Base-by-base conservation (phyloP, 2,797 vertebrate species). In the Rhabdomys pumilio region DNA sequence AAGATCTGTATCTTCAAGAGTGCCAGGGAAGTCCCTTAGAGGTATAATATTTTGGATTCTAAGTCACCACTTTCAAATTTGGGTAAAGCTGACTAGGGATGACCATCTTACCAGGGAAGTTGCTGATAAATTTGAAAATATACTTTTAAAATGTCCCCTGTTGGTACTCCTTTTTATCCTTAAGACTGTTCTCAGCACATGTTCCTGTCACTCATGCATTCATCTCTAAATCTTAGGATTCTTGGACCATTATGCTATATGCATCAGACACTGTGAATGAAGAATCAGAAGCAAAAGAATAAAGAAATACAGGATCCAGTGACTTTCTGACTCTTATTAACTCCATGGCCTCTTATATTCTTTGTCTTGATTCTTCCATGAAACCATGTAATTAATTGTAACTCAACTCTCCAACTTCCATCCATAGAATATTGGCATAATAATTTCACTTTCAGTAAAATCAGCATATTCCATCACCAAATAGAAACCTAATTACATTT, bases 401-500 rank as follows among this genome's bases (percentile, higher is more conserved):
- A 89, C 79, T 89, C 69, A 89, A 65, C 67, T 79, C 29, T 95
- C n/a, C 63, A 89, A 89, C 14, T 29, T 91, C 63, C 83, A 53
- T 47, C 86, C 50, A 75, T 84, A 84, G 89, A 72, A 86, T 93
- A 95, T 94, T 95, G 80, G 79, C 90, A 94, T 80, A 83, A 95
- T 89, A 92, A 94, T 65, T 31, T 87, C 26, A 72, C 69, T 96
- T 95, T 87, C 86, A 73, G 82, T 93, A 59, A 95, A 96, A 95
- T 97, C 92, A 94, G 79, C 83, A 96, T 91, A 94, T 97, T 93
- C 79, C 41, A 63, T 79, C 90, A 61, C 90, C 94, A 96, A 97
- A 95, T 89, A 95, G 89, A 96, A 97, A 96, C 93, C 86, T 96
- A 96, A 95, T 96, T 96, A 95, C 83, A 75, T 95, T 88, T 89